Conservation (phyloP, 2,113 vertebrate genomes). For the Megaceryle torquata region DNA sequence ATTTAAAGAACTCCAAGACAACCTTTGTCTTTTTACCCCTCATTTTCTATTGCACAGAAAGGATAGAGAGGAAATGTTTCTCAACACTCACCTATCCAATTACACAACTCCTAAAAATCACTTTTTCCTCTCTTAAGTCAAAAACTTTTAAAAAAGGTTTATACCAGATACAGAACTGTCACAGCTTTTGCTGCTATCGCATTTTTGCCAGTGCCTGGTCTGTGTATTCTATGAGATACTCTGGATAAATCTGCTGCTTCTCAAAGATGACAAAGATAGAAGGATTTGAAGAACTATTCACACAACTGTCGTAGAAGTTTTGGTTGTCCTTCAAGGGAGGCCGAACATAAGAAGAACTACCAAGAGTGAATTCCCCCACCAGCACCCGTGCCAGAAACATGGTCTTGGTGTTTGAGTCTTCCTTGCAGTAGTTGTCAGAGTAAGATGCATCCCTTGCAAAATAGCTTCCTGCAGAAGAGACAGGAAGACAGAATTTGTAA, state of each 20-base stretch:
- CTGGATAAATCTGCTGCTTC: conserved; percentile 89
- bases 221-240: conserved; percentile 86
- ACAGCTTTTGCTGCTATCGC: not conserved
- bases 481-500: not conserved
- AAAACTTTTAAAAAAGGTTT: not conserved
- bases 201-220: not conserved
- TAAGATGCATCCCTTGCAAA: conserved; percentile 89
- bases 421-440: conserved; percentile 76
- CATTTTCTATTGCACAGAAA: not conserved
- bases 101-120: not conserved
- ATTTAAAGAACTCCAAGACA: not conserved
- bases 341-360: conserved; percentile 68
- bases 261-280: conserved; percentile 92
- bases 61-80: not conserved
- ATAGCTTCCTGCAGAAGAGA: conserved; percentile 85
- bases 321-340: conserved; percentile 79
- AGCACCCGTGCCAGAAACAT: conserved; percentile 91
- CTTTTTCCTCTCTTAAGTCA: not conserved
- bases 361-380: conserved; percentile 82
- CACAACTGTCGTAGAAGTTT: conserved; percentile 88
- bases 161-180: not conserved
- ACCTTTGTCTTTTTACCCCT: not conserved
- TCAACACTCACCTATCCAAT: not conserved
- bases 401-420: not conserved
- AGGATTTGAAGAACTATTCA: conserved; percentile 77